Conservation (phyloP, 2,797 vertebrate species). For the Protosalanx chinensis region DNA sequence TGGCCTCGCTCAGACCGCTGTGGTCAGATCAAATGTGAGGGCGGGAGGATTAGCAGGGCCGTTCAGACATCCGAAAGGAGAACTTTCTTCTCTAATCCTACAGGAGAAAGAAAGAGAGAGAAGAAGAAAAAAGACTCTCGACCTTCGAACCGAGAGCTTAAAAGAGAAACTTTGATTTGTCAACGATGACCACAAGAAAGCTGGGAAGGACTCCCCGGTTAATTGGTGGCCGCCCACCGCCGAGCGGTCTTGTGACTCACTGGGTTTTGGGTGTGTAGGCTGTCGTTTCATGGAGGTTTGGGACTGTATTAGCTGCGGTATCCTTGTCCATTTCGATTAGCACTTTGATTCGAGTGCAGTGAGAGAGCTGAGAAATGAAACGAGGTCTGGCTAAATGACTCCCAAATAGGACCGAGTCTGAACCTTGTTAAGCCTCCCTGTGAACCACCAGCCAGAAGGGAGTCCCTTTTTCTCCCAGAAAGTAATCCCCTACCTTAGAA, state of each 20-base stretch:
- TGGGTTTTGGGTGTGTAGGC: slow-evolving; percentile 11
- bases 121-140: slow-evolving; percentile 25
- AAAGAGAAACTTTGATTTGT: slow-evolving; percentile 68
- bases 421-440: slow-evolving; percentile 25
- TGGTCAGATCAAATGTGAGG: slow-evolving; percentile 58
- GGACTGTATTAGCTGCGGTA: not conserved
- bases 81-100: slow-evolving; percentile 55
- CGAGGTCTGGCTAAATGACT: slow-evolving; percentile 23
- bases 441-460: slow-evolving; percentile 33
- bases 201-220: slow-evolving; percentile 16
- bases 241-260: slow-evolving; percentile 46
- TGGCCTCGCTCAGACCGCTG: slow-evolving; percentile 42
- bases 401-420: slow-evolving; percentile 20
- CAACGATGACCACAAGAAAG: slow-evolving; percentile 72
- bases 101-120: slow-evolving; percentile 25
- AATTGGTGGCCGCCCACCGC: slow-evolving; percentile 34
- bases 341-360: not conserved
- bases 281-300: slow-evolving; percentile 27
- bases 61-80: slow-evolving; percentile 49
- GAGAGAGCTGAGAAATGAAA: not conserved
- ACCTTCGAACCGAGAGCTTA: slow-evolving; percentile 59
- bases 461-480: slow-evolving; percentile 40
- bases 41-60: slow-evolving; percentile 56
- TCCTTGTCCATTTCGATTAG: slow-evolving; percentile 8
- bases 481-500: slow-evolving; percentile 32